A percentile compares a stretch with the other conserved stretches of the same genome.
Evolutionary conservation across 2,888 invertebrate genomes (phyloP).

Genomic region (Cheilosia variabilis): DNA sequence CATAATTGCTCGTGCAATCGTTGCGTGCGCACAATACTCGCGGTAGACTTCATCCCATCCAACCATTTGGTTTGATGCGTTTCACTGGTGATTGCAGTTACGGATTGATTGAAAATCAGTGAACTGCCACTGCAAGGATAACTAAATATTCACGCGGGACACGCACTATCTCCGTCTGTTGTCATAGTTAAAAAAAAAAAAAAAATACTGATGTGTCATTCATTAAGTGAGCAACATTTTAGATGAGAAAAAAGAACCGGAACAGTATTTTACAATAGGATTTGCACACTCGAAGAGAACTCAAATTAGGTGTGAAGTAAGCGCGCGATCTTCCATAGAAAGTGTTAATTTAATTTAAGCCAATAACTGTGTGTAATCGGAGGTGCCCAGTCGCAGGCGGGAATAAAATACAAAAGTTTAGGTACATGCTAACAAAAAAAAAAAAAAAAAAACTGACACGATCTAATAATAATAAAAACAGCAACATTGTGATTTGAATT

Average conservation of each 20-base stretch:
- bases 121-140: slow-evolving; percentile 54
- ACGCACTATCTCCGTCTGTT: background rate
- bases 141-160: slow-evolving; percentile 35
- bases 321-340: slow-evolving; percentile 79
- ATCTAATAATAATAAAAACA: slow-evolving; percentile 18
- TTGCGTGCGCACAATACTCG: slow-evolving; percentile 32
- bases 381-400: background rate
- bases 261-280: slow-evolving; percentile 60
- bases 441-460: slow-evolving; percentile 11
- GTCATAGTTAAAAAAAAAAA: background rate
- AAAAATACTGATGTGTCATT: slow-evolving; percentile 29
- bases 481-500: slow-evolving; percentile 35
- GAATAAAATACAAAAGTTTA: background rate
- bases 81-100: slow-evolving; percentile 64
- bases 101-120: slow-evolving; percentile 68
- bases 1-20: slow-evolving; percentile 19
- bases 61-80: slow-evolving; percentile 58
- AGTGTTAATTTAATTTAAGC: slow-evolving; percentile 80
- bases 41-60: slow-evolving; percentile 55
- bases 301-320: slow-evolving; percentile 81
- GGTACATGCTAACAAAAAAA: background rate
- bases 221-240: slow-evolving; percentile 16
- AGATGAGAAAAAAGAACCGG: slow-evolving; percentile 56
- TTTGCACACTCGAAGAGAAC: slow-evolving; percentile 65
- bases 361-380: slow-evolving; percentile 57